A percentile compares a stretch with the other conserved stretches of the same genome.
Evolutionary conservation across 2,113 vertebrate species (phyloP).

Genomic region (Colinus virginianus): DNA sequence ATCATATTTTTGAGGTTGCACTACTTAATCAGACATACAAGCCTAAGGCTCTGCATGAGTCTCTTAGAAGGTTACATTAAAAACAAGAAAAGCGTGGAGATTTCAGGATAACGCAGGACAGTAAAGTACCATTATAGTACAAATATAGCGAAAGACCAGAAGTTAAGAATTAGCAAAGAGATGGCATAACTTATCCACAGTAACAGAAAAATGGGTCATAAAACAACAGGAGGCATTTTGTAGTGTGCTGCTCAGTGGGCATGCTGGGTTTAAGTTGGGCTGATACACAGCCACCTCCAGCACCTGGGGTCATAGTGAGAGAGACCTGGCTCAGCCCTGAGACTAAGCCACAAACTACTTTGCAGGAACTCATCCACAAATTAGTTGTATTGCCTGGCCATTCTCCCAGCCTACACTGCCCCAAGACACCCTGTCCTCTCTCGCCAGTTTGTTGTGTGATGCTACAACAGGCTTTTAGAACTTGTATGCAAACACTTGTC

Average conservation of each 20-base stretch:
- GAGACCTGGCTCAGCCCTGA: not conserved
- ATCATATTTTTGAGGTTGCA: not conserved
- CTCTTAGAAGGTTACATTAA: not conserved
- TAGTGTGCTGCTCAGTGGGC: not conserved
- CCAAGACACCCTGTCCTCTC: not conserved
- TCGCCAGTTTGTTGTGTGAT: fast-evolving
- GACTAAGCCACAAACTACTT: not conserved
- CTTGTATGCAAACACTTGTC: not conserved
- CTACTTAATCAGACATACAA: not conserved
- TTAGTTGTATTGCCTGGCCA: not conserved
- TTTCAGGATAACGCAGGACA: not conserved
- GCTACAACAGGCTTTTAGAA: not conserved
- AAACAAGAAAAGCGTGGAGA: not conserved
- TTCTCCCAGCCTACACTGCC: not conserved
- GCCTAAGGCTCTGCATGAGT: not conserved
- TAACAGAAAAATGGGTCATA: not conserved
- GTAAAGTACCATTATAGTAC: not conserved
- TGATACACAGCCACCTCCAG: not conserved
- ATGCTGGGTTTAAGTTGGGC: not conserved
- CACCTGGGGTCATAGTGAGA: not conserved
- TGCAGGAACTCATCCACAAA: not conserved
- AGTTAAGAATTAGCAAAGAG: not conserved
- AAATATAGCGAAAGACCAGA: not conserved
- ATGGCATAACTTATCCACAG: not conserved
- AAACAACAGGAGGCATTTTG: not conserved